phyloP scores from a whole-genome alignment of 2,113 vertebrate genomes.

The Rostratula benghalensis region DNA sequence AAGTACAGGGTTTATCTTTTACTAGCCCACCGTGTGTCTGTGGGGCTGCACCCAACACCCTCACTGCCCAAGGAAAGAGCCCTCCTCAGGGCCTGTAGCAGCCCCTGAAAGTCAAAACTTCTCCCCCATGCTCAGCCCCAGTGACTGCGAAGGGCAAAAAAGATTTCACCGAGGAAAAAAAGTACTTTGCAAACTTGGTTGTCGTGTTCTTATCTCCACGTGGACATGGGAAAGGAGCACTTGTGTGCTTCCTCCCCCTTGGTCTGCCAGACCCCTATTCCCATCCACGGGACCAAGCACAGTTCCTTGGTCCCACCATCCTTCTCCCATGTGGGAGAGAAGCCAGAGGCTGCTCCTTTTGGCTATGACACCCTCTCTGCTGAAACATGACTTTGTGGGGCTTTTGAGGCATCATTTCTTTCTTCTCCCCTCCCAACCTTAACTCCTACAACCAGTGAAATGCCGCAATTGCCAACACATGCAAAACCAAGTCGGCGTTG shows the following conservation, averaged over 20 bases:
- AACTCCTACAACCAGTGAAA: neutral
- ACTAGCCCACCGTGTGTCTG: neutral
- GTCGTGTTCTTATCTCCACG: rapidly evolving
- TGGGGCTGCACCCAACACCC: neutral
- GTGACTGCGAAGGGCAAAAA: neutral
- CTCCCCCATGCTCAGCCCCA: neutral
- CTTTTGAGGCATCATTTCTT: neutral
- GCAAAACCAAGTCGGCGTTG: neutral
- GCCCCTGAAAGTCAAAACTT: neutral
- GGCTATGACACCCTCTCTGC: neutral
- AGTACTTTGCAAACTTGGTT: neutral
- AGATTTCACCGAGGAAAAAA: neutral
- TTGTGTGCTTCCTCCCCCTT: neutral
- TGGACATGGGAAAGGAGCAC: neutral
- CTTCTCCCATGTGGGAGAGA: neutral
- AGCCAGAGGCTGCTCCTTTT: neutral
- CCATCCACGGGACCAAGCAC: neutral
- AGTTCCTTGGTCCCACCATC: neutral
- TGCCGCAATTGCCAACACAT: neutral
- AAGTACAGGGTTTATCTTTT: neutral
- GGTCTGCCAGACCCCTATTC: neutral
- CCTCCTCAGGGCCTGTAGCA: neutral
- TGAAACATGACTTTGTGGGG: neutral
- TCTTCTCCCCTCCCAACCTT: neutral
- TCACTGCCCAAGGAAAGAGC: neutral